Base-by-base conservation (phyloP, 1,140 invertebrate genomes). In the Drosophila navojoa region DNA sequence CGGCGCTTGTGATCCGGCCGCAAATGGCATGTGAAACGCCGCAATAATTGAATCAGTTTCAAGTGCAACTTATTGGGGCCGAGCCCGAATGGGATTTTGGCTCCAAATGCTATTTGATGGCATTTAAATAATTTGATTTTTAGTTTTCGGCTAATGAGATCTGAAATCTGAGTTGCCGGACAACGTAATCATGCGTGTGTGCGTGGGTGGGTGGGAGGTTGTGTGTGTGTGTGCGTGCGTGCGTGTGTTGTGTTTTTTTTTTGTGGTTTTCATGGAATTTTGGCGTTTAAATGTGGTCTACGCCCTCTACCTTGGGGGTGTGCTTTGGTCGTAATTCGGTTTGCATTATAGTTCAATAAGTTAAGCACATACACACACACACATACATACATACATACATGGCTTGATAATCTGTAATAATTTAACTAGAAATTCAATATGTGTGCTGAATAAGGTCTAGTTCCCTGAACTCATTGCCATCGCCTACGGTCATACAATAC, bases 61-160 rank as follows among this genome's bases (percentile, higher is more conserved):
- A 64, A 70, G 60, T 55, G 25, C 45, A 52, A 25, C 35, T 40
- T 50, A 32, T 49, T 35, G 49, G 15, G 15, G 13, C 15, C 5
- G 5, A 45, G 4, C n/a, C 40, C 19, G 35, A 19, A 10, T 54
- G 38, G 49, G 13, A 55, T 55, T 38, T 38, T 19, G 9, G 5
- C 15, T 16, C 5, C 44, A 42, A 64, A 63, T 71, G 68, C 68
- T 57, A 57, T 64, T 64, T 57, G n/a, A 27, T 29, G 53, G 68
- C 25, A 63, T 54, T 54, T 54, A 25, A 63, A 70, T 70, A 62
- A 62, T 70, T 64, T 63, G 38, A 4, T 59, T 40, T 44, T 58
- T 58, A 58, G 53, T 66, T 58, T 45, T 15, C 4, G 16, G 11
- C 47, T 40, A 50, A 53, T 50, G 25, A 50, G 44, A 40, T 54